Percentiles rank a stretch among this genome's conserved stretches.
These are phyloP conservation scores for Pelusios castaneus DNA, from an alignment of 2,113 vertebrate genomes.

Conservation along the genomic window DNA sequence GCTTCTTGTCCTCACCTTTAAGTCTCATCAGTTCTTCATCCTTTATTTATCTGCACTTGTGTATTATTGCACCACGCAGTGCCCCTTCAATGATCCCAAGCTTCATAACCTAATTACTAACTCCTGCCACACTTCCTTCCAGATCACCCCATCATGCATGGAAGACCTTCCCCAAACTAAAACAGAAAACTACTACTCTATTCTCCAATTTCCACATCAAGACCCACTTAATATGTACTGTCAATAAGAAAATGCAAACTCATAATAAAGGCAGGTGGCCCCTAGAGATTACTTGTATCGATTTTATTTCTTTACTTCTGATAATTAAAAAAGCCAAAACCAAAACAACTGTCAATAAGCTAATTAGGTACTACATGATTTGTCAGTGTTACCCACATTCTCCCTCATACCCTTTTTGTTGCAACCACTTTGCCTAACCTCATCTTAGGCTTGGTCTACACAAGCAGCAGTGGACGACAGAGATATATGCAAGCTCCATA, in stretches of 20 bases:
- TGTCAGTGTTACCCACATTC: not conserved
- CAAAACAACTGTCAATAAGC: too few relatives aligned
- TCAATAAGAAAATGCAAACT: not conserved
- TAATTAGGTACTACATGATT: too few relatives aligned
- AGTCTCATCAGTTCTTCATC: not conserved
- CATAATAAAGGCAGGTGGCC: not conserved
- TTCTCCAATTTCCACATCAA: not conserved
- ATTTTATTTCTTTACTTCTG: not conserved
- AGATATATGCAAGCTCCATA: too few relatives aligned
- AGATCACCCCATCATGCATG: not conserved
- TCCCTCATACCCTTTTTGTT: not conserved
- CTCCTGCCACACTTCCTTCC: not conserved
- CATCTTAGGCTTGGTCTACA: not conserved
- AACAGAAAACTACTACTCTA: not conserved
- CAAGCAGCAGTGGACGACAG: too few relatives aligned
- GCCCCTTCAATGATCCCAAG: not conserved
- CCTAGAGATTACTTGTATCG: not conserved
- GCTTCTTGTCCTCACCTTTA: not conserved
- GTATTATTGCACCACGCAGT: not conserved
- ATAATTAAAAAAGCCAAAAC: not conserved
- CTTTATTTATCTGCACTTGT: not conserved
- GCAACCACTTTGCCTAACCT: not conserved
- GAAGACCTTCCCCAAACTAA: not conserved
- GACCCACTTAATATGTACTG: not conserved
- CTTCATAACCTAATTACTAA: not conserved